Evolutionary conservation across 2,888 invertebrate species (phyloP).

Genomic region (Xanthorhoe spadicearia): DNA sequence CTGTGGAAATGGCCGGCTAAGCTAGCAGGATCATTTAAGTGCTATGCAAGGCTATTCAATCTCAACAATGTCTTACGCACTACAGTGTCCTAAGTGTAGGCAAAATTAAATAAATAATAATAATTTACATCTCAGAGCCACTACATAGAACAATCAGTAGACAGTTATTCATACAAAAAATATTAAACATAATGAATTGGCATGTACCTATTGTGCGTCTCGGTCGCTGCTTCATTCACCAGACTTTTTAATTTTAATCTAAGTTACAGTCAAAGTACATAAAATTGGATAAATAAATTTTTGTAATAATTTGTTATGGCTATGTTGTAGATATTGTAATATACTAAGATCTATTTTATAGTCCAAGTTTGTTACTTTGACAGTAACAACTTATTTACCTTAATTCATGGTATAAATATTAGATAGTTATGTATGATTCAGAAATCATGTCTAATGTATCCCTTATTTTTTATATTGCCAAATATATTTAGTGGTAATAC

Average conservation of each 20-base stretch:
- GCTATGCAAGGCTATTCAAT: too few relatives aligned
- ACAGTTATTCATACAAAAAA: too few relatives aligned
- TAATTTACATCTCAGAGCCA: too few relatives aligned
- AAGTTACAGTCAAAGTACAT: slow-evolving; percentile 64
- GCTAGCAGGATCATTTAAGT: too few relatives aligned
- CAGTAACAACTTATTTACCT: slow-evolving; percentile 59
- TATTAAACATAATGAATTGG: not conserved
- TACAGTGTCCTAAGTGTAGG: too few relatives aligned
- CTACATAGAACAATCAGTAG: too few relatives aligned
- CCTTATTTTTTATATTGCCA: slow-evolving; percentile 84
- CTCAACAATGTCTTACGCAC: too few relatives aligned
- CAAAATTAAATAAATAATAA: too few relatives aligned
- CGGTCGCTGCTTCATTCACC: not conserved
- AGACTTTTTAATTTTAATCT: slow-evolving; percentile 3
- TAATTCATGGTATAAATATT: slow-evolving; percentile 62
- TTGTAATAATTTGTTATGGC: slow-evolving; percentile 25
- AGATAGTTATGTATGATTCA: slow-evolving; percentile 68
- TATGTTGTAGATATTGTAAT: slow-evolving; percentile 47
- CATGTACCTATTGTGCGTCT: not conserved
- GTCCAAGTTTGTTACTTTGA: slow-evolving; percentile 56
- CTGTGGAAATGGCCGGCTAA: too few relatives aligned
- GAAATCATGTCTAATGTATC: slow-evolving; percentile 79
- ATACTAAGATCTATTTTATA: slow-evolving; percentile 37
- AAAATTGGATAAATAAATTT: slow-evolving; percentile 46
- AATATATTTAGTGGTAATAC: slow-evolving; percentile 81